Evolutionary conservation across 2,113 vertebrate genomes (phyloP), one percentile per base, ranked within the genome.

Genomic region (Tiliqua scincoides): DNA sequence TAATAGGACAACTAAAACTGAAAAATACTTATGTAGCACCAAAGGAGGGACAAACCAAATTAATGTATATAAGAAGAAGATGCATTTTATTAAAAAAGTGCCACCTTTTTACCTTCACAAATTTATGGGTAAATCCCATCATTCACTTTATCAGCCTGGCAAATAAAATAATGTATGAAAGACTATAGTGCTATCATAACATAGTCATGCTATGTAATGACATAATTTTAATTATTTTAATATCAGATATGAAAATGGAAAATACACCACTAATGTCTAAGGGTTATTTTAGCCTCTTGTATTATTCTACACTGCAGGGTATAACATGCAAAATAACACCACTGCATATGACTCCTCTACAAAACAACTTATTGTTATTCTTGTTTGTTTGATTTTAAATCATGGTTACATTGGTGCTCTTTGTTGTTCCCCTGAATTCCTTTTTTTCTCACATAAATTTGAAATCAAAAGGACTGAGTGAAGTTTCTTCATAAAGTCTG

Each of bases 51-150:
- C 1, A 21, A 9, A 86, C 27, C 35, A 25, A 85, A 17, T 70
- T 11, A 81, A 2, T 70, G 6, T 74, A 83, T 82, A 89, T 57
- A 90, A 89, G 43, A 43, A 76, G 7, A 73, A 10, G 59, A 80
- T 4, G 61, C 0, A 1, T 65, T 30, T 86, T n/a, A 3, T 40
- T n/a, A 48, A 74, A 30, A 48, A 61, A 27, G 11, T 85, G 35
- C 54, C 40, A 62, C 17, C 15, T 85, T 75, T 85, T 78, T 35
- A 74, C 43, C 8, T 74, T 74, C 27, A 80, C 67, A 11, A 67
- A 75, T 67, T 76, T 65, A 84, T 67, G 25, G 23, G 4, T 18
- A 73, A 35, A 57, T 57, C 10, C 10, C 54, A 15, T 12, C 54
- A 57, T 21, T n/a, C n/a, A 27, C 20, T 30, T 52, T 72, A 32